Base-by-base conservation (phyloP, 2,113 vertebrate species). In the Galemys pyrenaicus region DNA sequence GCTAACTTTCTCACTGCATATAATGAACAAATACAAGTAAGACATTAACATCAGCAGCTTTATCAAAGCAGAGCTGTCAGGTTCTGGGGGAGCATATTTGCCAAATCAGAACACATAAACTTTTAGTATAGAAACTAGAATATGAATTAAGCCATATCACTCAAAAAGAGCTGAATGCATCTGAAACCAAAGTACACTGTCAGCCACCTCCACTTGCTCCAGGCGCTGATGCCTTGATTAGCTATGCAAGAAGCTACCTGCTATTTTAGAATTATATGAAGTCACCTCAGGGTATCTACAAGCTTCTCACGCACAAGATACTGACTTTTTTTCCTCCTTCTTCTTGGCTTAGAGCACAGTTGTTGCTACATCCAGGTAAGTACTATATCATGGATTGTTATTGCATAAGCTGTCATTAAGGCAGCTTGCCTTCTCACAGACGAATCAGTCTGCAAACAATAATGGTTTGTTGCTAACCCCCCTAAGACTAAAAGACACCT, bases 221-320 rank as follows among this genome's bases (percentile, higher is more conserved):
- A 62, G 98, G 98, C 98, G n/a, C 95, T 97, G 98, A 98, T 98
- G 98, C 98, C 97, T 98, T 89, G 98, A 99, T 98, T 98, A 98
- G 97, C 97, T 98, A 98, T 98, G 97, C 98, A 99, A 98, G 98
- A 99, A 98, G 97, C 98, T 98, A 98, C 98, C 98, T 98, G 98
- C 98, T 98, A 97, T 97, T 98, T 98, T 97, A 97, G 98, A 98
- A 98, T 98, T 98, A 98, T 97, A 98, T 97, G 97, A 98, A 98
- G 98, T 98, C 98, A 98, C 98, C 98, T 97, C 97, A 85, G 98
- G 98, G 98, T 97, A 98, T 98, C 97, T 98, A 97, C 97, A 96
- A 98, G 97, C 98, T 99, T 99, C 98, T 98, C 98, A 99, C 98
- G 98, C 98, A 98, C 98, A 98, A 98, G 98, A 98, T 96, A 98